Evolutionary conservation across 2,113 vertebrate species (phyloP).

Genomic region (Probosciger aterrimus): DNA sequence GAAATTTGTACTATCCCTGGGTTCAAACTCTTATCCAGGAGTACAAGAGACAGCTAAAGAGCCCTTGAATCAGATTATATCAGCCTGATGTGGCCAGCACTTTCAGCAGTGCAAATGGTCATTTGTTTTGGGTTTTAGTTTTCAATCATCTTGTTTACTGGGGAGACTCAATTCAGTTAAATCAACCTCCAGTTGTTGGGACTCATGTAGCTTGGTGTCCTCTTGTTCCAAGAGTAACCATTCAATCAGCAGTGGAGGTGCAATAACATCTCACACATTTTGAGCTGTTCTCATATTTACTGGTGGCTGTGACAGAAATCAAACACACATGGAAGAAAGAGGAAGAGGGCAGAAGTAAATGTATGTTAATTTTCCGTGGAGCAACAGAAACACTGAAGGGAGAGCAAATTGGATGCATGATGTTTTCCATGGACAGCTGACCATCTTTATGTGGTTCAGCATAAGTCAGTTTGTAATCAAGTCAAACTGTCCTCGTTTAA

Average conservation of each 20-base stretch:
- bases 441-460: neutral
- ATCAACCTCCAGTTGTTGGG: neutral
- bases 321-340: neutral
- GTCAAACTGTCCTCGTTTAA: constrained; percentile 1
- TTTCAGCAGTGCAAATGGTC: neutral
- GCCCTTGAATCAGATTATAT: neutral
- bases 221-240: neutral
- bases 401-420: neutral
- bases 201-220: neutral
- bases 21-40: neutral
- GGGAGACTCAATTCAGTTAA: neutral
- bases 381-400: neutral
- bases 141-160: neutral
- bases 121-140: neutral
- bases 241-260: neutral
- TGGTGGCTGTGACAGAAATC: neutral
- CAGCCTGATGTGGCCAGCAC: neutral
- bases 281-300: neutral
- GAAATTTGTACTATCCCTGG: neutral
- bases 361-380: neutral
- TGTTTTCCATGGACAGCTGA: neutral
- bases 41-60: neutral
- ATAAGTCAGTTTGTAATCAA: neutral
- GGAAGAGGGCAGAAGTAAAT: neutral
- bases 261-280: neutral